Evolutionary conservation across 2,888 invertebrate genomes (phyloP), one percentile per base, ranked within the genome.

Genomic region (Polydrusus tereticollis): DNA sequence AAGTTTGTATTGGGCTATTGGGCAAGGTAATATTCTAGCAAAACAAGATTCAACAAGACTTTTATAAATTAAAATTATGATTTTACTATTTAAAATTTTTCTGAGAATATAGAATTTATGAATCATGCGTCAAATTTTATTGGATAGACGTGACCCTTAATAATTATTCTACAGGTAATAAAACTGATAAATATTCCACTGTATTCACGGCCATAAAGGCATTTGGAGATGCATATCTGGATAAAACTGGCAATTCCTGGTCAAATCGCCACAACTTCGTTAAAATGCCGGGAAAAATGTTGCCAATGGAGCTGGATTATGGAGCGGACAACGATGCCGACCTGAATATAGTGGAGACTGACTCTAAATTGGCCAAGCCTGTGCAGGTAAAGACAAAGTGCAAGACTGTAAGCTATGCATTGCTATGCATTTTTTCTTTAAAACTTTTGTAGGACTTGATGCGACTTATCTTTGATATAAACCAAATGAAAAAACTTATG

Each of bases 261-360:
- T 86, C 87, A 0, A 79, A 88, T 45, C 87, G 93, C 33, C 84
- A 90, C 16, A 77, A 90, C 70, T 96, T 97, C 83, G 84, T 79
- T 7, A 83, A 83, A 78, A 62, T 80, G 7, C 93, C 97, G 0
- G 92, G 92, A 4, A 87, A 86, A 68, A 93, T 95, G 88, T 93
- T 90, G 82, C 96, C 97, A 0, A 87, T 99, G 55, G 98, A 99
- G 71, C 89, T 99, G 77, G 97, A 98, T 84, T 96, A 96, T 82
- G 87, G 88, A 0, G 85, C 85, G 0, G 83, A 86, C 0, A 84
- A 86, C 1, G 79, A 83, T 1, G 80, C 84, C 18, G 82, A 91
- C 0, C 78, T 87, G 6, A 83, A 88, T n/a, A 88, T 91, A 57
- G 83, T 80, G 0, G 78, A 81, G 43, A 76, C 79, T 8, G 82